Base-by-base conservation (phyloP, 2,113 vertebrate species). In the Thinocorus orbignyianus region DNA sequence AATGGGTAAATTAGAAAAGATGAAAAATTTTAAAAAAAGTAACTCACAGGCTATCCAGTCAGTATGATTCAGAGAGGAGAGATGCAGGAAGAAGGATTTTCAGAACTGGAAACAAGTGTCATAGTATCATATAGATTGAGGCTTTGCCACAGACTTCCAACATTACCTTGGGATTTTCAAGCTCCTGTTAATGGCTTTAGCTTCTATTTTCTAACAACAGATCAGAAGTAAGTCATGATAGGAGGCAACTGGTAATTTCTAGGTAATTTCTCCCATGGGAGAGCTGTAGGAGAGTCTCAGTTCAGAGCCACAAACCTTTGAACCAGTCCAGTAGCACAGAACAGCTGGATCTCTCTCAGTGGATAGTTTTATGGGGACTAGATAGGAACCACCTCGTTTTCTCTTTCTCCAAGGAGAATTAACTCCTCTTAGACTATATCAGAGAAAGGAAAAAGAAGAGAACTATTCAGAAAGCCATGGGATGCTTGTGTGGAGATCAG, bases 391-490 rank as follows among this genome's bases (percentile, higher is more conserved):
- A 25, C 18, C 25, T 14, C 10, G 10, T 73, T 78, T 44, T 26
- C 44, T 37, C 12, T 26, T 28, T 44, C 33, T 18, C 20, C 44
- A 35, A 51, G n/a, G 20, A 70, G 9, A 69, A 18, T 10, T 6
- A 65, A 8, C 20, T 49, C 35, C 54, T 46, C 49, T 46, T 39
- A 24, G 20, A 20, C 11, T 44, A 2, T 17, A 35, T 14, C 6
- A 60, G 35, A 30, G 18, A 51, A 33, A 3, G 11, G 13, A 28
- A 42, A 70, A 78, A 33, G 18, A 10, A 31, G 31, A 51, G 8
- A 7, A 3, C 5, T 30, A 2, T 13, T 58, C 7, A 39, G 33
- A 15, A 76, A n/a, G 13, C 33, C 18, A 7, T 0, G 1, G 8
- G 55, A 41, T 35, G 14, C 23, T 42, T 58, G 2, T 46, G 18